These are phyloP conservation scores for Trinorchestia longiramus DNA, from an alignment of 1,140 invertebrate genomes.

Conservation along the genomic window DNA sequence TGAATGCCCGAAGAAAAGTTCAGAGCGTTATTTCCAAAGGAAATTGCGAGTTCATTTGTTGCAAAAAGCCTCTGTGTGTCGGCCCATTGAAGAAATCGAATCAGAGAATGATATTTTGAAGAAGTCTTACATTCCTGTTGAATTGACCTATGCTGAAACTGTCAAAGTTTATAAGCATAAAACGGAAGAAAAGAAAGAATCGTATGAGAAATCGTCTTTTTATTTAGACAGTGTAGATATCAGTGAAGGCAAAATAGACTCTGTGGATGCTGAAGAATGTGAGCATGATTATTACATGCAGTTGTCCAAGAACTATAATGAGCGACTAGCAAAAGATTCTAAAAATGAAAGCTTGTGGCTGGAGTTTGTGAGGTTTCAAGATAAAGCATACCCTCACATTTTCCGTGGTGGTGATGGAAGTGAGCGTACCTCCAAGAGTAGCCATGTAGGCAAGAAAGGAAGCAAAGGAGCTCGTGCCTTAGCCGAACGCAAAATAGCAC, in stretches of 20 bases:
- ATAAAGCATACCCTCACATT: slow-evolving; percentile 66
- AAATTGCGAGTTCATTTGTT: slow-evolving; percentile 28
- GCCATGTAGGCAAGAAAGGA: slow-evolving; percentile 57
- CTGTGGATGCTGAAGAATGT: slow-evolving; percentile 53
- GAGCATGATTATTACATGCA: slow-evolving; percentile 61
- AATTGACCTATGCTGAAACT: slow-evolving; percentile 58
- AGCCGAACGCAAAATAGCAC: slow-evolving; percentile 71
- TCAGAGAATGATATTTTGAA: not conserved
- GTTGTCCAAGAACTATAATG: slow-evolving; percentile 70
- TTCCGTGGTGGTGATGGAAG: slow-evolving; percentile 56
- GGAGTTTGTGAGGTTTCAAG: slow-evolving; percentile 73
- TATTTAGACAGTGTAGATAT: slow-evolving; percentile 67
- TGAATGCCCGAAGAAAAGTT: slow-evolving; percentile 55
- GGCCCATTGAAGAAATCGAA: slow-evolving; percentile 4
- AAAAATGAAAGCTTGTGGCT: slow-evolving; percentile 71
- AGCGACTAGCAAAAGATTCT: slow-evolving; percentile 69
- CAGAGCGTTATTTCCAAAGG: slow-evolving; percentile 54
- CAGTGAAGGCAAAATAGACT: slow-evolving; percentile 22
- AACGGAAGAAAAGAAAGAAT: slow-evolving; percentile 18
- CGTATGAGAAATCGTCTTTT: slow-evolving; percentile 63
- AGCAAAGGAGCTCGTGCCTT: slow-evolving; percentile 66
- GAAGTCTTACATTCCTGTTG: slow-evolving; percentile 53
- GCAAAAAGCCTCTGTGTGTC: slow-evolving; percentile 15
- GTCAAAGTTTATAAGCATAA: slow-evolving; percentile 44
- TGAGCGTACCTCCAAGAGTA: slow-evolving; percentile 58